Percentiles rank a stretch among this genome's conserved stretches.
phyloP scores from a whole-genome alignment of 1,140 invertebrate species.

The Heterodera carotae region DNA sequence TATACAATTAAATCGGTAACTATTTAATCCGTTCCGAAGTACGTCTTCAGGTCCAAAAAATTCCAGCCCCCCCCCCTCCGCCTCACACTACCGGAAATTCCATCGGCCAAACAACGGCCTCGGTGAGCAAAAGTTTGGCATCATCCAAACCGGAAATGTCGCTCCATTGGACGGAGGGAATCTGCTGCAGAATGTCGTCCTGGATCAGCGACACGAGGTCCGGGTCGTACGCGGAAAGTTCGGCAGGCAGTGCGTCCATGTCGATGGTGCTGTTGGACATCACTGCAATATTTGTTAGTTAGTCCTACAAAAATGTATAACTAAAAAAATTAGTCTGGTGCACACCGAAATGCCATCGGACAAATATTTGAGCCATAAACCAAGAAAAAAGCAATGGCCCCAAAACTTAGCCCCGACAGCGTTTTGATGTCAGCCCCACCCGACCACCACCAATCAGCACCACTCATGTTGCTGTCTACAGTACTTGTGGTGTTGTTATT shows the following conservation, averaged over 20 bases:
- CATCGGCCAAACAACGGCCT: conserved; percentile 97
- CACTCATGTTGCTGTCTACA: background rate
- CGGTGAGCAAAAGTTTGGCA: conserved; percentile 98
- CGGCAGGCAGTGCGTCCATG: conserved; percentile 81
- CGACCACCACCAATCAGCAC: background rate
- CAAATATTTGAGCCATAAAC: no score
- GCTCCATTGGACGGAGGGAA: conserved; percentile 78
- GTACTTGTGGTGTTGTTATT: background rate
- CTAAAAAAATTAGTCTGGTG: no score
- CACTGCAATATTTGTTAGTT: background rate
- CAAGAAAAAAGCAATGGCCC: no score
- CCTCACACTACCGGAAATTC: conserved; percentile 84
- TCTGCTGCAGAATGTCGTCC: conserved; percentile 88
- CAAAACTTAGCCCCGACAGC: no score
- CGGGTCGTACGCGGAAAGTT: conserved; percentile 82
- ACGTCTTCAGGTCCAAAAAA: no score
- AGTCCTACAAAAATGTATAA: no score
- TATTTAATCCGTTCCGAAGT: no score
- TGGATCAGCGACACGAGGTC: conserved; percentile 78
- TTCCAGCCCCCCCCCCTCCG: no score
- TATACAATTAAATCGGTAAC: no score
- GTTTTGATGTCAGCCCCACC: no score
- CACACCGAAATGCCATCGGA: no score
- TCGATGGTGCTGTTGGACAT: conserved; percentile 33
- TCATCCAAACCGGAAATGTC: conserved; percentile 95